These are phyloP conservation scores for Ibidorhyncha struthersii DNA, from an alignment of 2,113 vertebrate genomes.

Conservation along the genomic window DNA sequence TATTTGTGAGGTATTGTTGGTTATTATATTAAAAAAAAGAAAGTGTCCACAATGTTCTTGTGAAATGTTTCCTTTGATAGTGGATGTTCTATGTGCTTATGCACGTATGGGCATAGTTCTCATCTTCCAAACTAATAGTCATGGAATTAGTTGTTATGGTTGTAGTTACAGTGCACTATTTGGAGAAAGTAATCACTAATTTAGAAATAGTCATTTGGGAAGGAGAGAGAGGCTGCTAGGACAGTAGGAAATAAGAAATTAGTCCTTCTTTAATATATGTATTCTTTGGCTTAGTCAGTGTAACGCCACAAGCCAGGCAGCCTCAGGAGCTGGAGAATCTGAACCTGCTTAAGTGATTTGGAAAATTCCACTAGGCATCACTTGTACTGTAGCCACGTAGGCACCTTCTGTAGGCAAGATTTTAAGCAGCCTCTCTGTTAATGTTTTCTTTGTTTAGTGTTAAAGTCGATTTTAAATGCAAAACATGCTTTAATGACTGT, in stretches of 20 bases:
- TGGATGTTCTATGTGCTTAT: background rate
- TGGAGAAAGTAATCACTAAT: background rate
- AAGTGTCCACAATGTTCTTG: background rate
- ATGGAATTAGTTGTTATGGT: background rate
- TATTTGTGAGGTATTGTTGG: background rate
- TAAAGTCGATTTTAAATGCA: background rate
- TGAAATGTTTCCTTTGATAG: background rate
- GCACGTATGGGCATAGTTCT: background rate
- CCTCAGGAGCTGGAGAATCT: background rate
- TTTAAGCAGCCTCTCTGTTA: background rate
- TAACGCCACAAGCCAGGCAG: background rate
- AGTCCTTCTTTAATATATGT: background rate
- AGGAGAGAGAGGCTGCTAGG: background rate
- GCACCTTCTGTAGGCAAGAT: background rate
- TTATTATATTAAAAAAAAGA: background rate
- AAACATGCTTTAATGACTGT: background rate
- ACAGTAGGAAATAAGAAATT: background rate
- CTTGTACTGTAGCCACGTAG: background rate
- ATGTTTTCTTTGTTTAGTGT: background rate
- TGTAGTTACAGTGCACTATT: background rate
- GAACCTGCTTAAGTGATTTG: background rate
- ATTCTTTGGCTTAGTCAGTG: background rate
- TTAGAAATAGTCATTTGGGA: background rate
- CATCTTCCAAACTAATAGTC: background rate
- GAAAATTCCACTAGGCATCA: conserved; percentile 1